These are phyloP conservation scores for Lithophane ornitopus DNA, from an alignment of 2,888 invertebrate genomes.

Conservation along the genomic window DNA sequence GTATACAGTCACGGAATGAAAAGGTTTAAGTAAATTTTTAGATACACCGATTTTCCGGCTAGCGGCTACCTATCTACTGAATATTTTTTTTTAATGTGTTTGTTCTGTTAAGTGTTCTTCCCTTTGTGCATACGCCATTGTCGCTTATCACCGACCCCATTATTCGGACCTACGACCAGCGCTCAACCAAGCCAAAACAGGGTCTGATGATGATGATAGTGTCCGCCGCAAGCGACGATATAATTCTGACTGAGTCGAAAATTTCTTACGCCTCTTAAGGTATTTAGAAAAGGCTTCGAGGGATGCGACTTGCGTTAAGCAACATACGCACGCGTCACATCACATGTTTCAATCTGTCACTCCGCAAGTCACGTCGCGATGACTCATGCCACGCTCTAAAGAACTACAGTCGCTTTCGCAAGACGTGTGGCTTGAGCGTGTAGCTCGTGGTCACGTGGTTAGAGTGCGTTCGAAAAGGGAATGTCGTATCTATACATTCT, in stretches of 20 bases:
- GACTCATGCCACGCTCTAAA: neutral
- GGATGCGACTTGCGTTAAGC: neutral
- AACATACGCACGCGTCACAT: no score
- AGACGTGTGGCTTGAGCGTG: neutral
- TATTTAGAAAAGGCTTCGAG: no score
- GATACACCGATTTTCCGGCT: no score
- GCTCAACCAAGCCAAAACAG: neutral
- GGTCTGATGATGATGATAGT: neutral
- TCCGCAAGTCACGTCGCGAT: neutral
- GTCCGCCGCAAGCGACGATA: neutral
- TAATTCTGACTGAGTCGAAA: neutral
- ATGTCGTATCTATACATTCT: neutral
- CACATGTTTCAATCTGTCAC: no score
- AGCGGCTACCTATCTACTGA: no score
- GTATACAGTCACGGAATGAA: neutral
- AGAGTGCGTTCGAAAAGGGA: rapidly evolving
- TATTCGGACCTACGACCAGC: neutral
- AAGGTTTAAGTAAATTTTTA: neutral
- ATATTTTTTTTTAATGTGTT: no score
- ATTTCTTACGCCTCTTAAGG: neutral
- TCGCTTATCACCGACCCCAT: neutral
- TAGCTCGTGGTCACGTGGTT: neutral
- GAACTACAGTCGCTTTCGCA: neutral
- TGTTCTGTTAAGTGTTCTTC: neutral
- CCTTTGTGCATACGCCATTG: neutral